phyloP scores from a whole-genome alignment of 2,113 vertebrate species.

The Pardalotus punctatus region DNA sequence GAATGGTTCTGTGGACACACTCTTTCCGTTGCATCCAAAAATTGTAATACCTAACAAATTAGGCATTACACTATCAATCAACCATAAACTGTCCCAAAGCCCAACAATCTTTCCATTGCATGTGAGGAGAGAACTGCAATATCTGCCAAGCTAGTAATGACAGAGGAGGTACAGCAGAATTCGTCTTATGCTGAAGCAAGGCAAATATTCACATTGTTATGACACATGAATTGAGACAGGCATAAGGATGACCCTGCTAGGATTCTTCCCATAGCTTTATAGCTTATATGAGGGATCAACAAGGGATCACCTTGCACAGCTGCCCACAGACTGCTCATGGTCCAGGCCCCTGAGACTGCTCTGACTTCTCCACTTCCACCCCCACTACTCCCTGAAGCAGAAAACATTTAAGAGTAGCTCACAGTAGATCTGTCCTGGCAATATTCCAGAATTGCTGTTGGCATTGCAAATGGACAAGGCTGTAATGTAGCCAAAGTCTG shows the following conservation, averaged over 20 bases:
- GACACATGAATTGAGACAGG: accelerated
- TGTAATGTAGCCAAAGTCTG: neutral
- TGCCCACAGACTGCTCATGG: accelerated
- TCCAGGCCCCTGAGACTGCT: neutral
- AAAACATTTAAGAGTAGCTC: neutral
- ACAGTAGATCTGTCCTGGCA: neutral
- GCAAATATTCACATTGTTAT: neutral
- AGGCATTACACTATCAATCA: neutral
- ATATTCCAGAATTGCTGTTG: neutral
- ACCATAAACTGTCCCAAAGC: neutral
- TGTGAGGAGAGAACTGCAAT: neutral
- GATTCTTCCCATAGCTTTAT: neutral
- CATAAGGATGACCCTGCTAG: neutral
- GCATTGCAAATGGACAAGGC: neutral
- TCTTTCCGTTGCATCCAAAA: neutral
- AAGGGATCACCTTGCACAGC: neutral
- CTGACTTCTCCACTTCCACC: neutral
- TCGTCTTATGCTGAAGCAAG: neutral
- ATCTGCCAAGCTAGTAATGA: neutral
- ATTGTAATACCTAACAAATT: neutral
- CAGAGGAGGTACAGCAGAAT: neutral
- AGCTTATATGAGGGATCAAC: neutral
- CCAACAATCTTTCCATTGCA: neutral
- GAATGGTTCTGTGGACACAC: neutral
- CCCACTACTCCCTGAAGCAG: neutral